These are phyloP conservation scores for Temnothorax nylanderi DNA, from an alignment of 1,140 invertebrate genomes.

Conservation along the genomic window DNA sequence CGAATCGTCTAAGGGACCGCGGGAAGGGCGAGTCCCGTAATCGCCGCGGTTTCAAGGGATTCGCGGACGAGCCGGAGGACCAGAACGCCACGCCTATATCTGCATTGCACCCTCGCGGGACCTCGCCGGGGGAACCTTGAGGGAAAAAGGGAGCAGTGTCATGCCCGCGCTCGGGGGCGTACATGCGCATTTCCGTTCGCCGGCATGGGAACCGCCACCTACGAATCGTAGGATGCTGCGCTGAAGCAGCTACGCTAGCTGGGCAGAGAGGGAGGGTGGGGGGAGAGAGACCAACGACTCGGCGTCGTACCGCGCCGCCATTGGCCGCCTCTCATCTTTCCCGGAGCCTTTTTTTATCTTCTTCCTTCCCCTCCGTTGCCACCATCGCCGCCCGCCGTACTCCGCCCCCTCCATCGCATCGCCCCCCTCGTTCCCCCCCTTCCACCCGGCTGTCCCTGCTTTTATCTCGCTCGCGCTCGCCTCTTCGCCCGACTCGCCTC, in stretches of 20 bases:
- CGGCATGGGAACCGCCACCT: constrained; percentile 60
- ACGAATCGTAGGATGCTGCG: constrained; percentile 77
- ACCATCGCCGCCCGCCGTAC: not conserved
- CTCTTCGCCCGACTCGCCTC: constrained; percentile 53
- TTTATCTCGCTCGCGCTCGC: constrained; percentile 64
- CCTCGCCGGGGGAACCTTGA: constrained; percentile 55
- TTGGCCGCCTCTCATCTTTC: constrained; percentile 72
- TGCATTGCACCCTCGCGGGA: constrained; percentile 71
- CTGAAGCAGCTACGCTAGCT: constrained; percentile 47
- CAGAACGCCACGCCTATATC: constrained; percentile 73
- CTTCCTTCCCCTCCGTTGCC: constrained; percentile 36
- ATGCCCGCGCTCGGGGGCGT: constrained; percentile 64
- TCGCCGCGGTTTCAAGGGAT: constrained; percentile 10
- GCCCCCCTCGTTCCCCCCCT: not conserved
- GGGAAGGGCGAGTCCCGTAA: constrained; percentile 22
- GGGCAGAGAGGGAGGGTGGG: constrained; percentile 11
- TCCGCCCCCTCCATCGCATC: constrained; percentile 3
- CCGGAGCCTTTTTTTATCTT: constrained; percentile 76
- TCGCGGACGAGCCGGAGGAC: constrained; percentile 22
- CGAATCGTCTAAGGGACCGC: not conserved
- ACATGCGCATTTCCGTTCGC: constrained; percentile 72
- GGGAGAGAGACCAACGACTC: constrained; percentile 59
- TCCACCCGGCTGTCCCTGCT: constrained; percentile 4
- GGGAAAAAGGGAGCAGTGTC: constrained; percentile 73
- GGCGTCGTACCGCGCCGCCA: constrained; percentile 58